These are phyloP conservation scores for Scaptomyza polygonia DNA, from an alignment of 2,888 invertebrate genomes.

Conservation along the genomic window DNA sequence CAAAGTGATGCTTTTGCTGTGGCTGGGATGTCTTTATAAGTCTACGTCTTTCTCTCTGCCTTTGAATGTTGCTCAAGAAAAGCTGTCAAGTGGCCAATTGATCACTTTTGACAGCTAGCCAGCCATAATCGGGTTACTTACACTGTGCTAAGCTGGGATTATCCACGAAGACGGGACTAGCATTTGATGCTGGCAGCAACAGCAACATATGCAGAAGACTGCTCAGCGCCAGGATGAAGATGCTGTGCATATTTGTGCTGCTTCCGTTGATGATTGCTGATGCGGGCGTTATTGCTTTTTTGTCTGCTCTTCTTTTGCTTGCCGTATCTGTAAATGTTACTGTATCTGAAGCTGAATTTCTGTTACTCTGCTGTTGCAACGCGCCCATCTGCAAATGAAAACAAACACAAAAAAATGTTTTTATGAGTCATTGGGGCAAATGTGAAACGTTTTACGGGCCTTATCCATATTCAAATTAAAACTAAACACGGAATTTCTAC, in stretches of 20 bases:
- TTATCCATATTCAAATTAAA: slow-evolving; percentile 59
- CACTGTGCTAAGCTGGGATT: slow-evolving; percentile 85
- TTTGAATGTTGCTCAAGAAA: slow-evolving; percentile 37
- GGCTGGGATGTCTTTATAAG: slow-evolving; percentile 42
- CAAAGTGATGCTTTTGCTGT: slow-evolving; percentile 18
- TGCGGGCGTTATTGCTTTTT: slow-evolving; percentile 15
- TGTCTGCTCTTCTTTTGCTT: slow-evolving; percentile 45
- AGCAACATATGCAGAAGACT: slow-evolving; percentile 66
- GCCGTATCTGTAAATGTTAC: slow-evolving; percentile 16
- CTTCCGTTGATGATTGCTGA: slow-evolving; percentile 18
- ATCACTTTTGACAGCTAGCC: slow-evolving; percentile 20
- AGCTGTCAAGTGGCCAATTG: slow-evolving; percentile 47
- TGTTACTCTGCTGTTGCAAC: slow-evolving; percentile 48
- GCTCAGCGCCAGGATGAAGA: slow-evolving; percentile 54
- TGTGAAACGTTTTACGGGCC: slow-evolving; percentile 66
- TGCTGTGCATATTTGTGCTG: slow-evolving; percentile 36
- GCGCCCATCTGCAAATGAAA: slow-evolving; percentile 78
- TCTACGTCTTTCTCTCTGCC: slow-evolving; percentile 32
- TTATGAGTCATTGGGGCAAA: slow-evolving; percentile 60
- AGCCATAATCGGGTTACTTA: slow-evolving; percentile 75
- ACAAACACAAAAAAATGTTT: slow-evolving; percentile 13
- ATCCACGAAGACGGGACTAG: slow-evolving; percentile 84
- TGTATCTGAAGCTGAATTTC: slow-evolving; percentile 45
- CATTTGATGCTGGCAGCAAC: slow-evolving; percentile 47
- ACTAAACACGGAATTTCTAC: slow-evolving; percentile 58